Evolutionary conservation across 2,113 vertebrate genomes (phyloP).

Genomic region (Kryptolebias marmoratus): DNA sequence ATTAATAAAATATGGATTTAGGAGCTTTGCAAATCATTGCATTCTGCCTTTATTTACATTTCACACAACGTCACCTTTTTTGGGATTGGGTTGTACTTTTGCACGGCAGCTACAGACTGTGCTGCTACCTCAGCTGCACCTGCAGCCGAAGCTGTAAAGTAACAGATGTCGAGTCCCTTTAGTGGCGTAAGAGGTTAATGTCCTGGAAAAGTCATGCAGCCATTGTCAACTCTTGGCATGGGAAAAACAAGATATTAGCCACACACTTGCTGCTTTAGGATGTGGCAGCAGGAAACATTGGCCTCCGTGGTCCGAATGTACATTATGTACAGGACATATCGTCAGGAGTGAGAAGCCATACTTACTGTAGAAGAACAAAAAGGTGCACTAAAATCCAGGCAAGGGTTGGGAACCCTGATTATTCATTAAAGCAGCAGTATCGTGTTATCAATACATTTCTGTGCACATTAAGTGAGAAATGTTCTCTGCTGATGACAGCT

Average conservation of each 20-base stretch:
- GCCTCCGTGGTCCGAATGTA: conserved; percentile 19
- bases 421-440: neutral
- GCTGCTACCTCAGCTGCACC: neutral
- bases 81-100: too few species aligned
- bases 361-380: conserved; percentile 19
- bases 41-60: too few species aligned
- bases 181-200: neutral
- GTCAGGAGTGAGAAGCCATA: neutral
- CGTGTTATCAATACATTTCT: neutral
- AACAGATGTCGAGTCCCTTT: neutral
- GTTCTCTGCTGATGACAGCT: neutral
- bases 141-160: neutral
- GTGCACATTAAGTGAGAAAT: neutral
- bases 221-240: neutral
- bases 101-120: neutral
- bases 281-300: conserved; percentile 33
- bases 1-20: too few species aligned
- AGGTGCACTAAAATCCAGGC: neutral
- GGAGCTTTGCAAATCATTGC: too few species aligned
- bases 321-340: conserved; percentile 40
- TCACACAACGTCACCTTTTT: too few species aligned
- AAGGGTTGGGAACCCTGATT: neutral
- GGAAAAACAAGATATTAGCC: conserved; percentile 16
- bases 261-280: neutral
- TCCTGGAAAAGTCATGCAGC: neutral